A percentile compares a stretch with the other conserved stretches of the same genome.
phyloP scores from a whole-genome alignment of 2,797 vertebrate genomes.

The Schizopygopsis malacanthus region DNA sequence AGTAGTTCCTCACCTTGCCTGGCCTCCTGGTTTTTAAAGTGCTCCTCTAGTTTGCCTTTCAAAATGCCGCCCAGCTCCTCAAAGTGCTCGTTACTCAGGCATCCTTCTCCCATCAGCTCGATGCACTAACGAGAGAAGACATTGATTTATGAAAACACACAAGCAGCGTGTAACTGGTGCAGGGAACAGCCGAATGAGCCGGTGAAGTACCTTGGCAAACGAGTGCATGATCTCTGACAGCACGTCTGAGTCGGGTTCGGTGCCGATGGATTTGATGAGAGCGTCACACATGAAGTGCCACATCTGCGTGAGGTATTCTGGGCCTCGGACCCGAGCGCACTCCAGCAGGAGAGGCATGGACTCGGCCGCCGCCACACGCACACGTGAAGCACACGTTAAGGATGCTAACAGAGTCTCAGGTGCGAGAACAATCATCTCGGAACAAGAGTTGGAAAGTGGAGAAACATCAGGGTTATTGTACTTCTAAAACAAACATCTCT shows the following conservation, averaged over 20 bases:
- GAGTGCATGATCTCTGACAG: constrained; percentile 99
- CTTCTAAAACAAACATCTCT: too few species aligned
- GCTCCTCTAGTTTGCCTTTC: constrained; percentile 96
- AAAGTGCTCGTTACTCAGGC: constrained; percentile 96
- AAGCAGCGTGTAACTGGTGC: neutral
- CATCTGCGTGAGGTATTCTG: constrained; percentile 98
- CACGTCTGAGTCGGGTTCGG: constrained; percentile 96
- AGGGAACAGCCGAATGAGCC: neutral
- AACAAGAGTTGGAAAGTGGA: neutral
- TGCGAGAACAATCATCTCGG: neutral
- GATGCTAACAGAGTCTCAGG: neutral
- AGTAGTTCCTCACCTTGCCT: constrained; percentile 83
- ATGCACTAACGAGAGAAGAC: constrained; percentile 82
- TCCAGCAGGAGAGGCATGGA: constrained; percentile 97
- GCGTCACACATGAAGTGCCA: constrained; percentile 99
- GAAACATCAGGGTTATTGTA: neutral
- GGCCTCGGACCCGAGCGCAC: constrained; percentile 92
- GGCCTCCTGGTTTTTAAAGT: constrained; percentile 99
- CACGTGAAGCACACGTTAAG: constrained; percentile 75
- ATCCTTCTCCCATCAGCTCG: constrained; percentile 98
- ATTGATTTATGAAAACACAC: neutral
- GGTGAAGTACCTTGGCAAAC: constrained; percentile 89
- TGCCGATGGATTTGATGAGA: constrained; percentile 97
- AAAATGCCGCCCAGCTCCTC: constrained; percentile 96
- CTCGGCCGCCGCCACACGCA: constrained; percentile 94